These are phyloP conservation scores for Liposcelis brunnea DNA, from an alignment of 2,888 invertebrate genomes.

Conservation along the genomic window DNA sequence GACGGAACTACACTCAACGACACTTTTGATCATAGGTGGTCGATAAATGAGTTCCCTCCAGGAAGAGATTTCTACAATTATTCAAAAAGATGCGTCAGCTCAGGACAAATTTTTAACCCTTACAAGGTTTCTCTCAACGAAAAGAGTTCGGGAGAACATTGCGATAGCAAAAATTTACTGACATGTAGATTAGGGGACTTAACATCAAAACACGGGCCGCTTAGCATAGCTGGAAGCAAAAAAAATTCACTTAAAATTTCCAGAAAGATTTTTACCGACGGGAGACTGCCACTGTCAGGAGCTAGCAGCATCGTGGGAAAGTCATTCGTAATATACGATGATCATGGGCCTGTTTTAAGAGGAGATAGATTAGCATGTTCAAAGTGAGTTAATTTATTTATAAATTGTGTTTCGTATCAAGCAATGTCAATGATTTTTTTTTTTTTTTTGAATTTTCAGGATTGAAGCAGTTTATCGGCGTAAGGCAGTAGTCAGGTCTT, in stretches of 20 bases:
- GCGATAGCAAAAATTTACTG: conserved; percentile 36
- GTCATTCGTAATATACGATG: conserved; percentile 74
- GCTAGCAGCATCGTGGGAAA: conserved; percentile 55
- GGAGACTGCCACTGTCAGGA: conserved; percentile 57
- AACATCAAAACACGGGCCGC: conserved; percentile 46
- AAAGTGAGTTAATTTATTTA: conserved; percentile 35
- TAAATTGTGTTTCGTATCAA: no score
- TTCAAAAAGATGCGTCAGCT: conserved; percentile 66
- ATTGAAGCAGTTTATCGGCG: conserved; percentile 55
- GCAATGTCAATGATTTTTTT: no score
- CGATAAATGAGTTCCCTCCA: conserved; percentile 58
- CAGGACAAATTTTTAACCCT: conserved; percentile 63
- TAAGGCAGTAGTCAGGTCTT: conserved; percentile 71
- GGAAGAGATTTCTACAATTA: conserved; percentile 83
- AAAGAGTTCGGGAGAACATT: conserved; percentile 38
- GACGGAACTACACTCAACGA: conserved; percentile 60
- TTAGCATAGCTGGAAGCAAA: conserved; percentile 60
- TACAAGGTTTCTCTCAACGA: conserved; percentile 41
- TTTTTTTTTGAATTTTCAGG: conserved; percentile 27
- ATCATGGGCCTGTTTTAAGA: conserved; percentile 69
- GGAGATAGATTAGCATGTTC: conserved; percentile 82
- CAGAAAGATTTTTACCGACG: conserved; percentile 61
- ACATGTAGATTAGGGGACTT: conserved; percentile 64
- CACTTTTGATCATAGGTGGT: conserved; percentile 46
- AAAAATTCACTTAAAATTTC: conserved; percentile 43